Conservation (phyloP, 2,113 vertebrate genomes). For the Alosa alosa region DNA sequence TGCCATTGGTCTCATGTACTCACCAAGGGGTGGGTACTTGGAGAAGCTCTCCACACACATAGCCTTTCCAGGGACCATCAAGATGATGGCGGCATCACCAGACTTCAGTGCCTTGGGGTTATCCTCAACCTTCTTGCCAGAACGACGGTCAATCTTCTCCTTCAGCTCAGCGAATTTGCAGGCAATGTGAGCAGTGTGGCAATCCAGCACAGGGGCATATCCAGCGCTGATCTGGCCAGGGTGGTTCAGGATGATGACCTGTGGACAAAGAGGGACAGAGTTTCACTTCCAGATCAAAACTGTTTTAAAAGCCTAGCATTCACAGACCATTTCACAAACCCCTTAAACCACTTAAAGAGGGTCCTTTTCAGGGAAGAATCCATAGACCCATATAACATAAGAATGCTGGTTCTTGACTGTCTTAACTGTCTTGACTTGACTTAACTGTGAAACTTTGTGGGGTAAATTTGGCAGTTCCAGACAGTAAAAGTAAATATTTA, state of each 20-base stretch:
- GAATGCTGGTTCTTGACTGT: too few species aligned
- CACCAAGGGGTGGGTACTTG: slow-evolving; percentile 73
- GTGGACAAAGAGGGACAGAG: background rate
- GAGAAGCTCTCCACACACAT: slow-evolving; percentile 79
- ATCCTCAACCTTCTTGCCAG: slow-evolving; percentile 77
- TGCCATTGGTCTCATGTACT: slow-evolving; percentile 33
- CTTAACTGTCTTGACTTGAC: too few species aligned
- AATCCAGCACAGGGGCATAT: slow-evolving; percentile 76
- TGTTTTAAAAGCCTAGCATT: background rate
- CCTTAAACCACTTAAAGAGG: background rate
- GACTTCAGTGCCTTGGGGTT: slow-evolving; percentile 75
- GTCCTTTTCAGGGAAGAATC: too few species aligned
- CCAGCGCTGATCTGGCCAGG: slow-evolving; percentile 71
- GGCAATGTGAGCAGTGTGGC: slow-evolving; percentile 74
- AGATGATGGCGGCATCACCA: slow-evolving; percentile 73
- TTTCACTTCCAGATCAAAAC: background rate
- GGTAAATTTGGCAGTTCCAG: background rate
- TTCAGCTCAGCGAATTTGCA: slow-evolving; percentile 77
- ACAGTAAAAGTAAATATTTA: background rate
- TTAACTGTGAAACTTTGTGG: too few species aligned
- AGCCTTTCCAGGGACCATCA: slow-evolving; percentile 73
- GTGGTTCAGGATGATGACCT: slow-evolving; percentile 83
- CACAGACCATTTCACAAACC: background rate
- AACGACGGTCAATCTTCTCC: slow-evolving; percentile 76
- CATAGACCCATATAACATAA: too few species aligned